A percentile compares a stretch with the other conserved stretches of the same genome.
Evolutionary conservation across 1,140 invertebrate species (phyloP).

Genomic region (Aphidius ervi): DNA sequence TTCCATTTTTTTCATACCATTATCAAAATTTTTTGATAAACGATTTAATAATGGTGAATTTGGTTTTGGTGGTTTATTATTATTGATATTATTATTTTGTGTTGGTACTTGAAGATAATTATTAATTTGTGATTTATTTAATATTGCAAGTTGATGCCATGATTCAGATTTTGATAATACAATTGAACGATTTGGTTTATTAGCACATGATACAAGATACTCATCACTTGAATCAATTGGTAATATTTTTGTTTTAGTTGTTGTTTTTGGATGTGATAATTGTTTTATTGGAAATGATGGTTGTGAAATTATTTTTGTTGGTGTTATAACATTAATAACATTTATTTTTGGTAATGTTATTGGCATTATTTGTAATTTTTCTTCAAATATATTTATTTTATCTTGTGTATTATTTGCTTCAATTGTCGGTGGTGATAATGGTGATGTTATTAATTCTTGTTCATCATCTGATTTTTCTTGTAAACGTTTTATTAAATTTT

Average conservation of each 20-base stretch:
- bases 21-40: conserved; percentile 70
- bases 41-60: conserved; percentile 69
- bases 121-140: conserved; percentile 26
- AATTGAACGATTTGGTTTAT: conserved; percentile 40
- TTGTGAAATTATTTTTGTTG: conserved; percentile 36
- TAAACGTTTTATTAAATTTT: conserved; percentile 37
- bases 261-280: conserved; percentile 22
- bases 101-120: conserved; percentile 32
- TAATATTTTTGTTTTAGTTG: conserved; percentile 7
- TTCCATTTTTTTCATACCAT: conserved; percentile 69
- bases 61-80: conserved; percentile 57
- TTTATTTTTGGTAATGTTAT: conserved; percentile 26
- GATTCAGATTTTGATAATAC: conserved; percentile 74
- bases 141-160: conserved; percentile 63
- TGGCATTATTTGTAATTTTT: conserved; percentile 28
- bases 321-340: conserved; percentile 28
- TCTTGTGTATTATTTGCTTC: conserved; percentile 36
- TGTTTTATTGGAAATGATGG: conserved; percentile 18
- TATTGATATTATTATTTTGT: conserved; percentile 34
- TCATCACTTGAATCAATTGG: conserved; percentile 46
- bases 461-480: conserved; percentile 25
- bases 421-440: conserved; percentile 23
- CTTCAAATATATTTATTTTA: conserved; percentile 40
- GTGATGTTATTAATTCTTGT: conserved; percentile 2
- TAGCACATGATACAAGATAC: conserved; percentile 44